phyloP scores from a whole-genome alignment of 2,888 invertebrate genomes.

The Polylopha cassiicola region DNA sequence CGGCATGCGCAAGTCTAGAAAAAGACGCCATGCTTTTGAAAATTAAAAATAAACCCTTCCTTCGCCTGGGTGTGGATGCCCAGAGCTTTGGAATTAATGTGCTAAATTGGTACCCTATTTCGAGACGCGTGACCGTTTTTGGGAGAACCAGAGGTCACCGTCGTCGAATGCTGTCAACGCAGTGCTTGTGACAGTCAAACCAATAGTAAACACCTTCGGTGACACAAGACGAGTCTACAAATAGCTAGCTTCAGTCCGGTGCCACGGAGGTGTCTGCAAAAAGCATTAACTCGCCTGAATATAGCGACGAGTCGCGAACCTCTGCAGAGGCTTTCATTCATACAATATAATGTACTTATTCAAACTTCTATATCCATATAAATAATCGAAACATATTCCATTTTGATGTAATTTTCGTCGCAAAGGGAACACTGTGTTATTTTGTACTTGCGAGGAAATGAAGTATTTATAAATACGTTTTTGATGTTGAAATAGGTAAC shows the following conservation, averaged over 20 bases:
- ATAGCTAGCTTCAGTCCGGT: no score
- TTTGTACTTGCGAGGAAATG: background rate
- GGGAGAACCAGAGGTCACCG: background rate
- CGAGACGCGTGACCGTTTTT: conserved; percentile 36
- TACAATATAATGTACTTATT: conserved; percentile 71
- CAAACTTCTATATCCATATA: conserved; percentile 68
- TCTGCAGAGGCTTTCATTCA: conserved; percentile 61
- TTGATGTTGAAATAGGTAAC: conserved; percentile 34
- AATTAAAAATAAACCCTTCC: conserved; percentile 28
- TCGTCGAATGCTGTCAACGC: conserved; percentile 38
- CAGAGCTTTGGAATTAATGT: conserved; percentile 24
- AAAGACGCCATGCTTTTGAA: conserved; percentile 37
- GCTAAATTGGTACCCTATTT: conserved; percentile 39
- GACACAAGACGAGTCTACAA: no score
- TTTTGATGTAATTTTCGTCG: conserved; percentile 71
- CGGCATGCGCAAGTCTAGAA: conserved; percentile 35
- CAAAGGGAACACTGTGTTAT: conserved; percentile 53
- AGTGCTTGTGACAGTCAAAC: conserved; percentile 29
- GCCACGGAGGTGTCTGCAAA: conserved; percentile 5
- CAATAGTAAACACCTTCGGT: conserved; percentile 11
- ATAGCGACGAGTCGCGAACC: conserved; percentile 31
- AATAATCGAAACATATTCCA: conserved; percentile 47
- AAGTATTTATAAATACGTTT: no score
- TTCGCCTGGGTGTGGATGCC: conserved; percentile 8
- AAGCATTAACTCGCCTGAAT: conserved; percentile 22